Base-by-base conservation (phyloP, 2,888 invertebrate species). In the Apamea crenata region DNA sequence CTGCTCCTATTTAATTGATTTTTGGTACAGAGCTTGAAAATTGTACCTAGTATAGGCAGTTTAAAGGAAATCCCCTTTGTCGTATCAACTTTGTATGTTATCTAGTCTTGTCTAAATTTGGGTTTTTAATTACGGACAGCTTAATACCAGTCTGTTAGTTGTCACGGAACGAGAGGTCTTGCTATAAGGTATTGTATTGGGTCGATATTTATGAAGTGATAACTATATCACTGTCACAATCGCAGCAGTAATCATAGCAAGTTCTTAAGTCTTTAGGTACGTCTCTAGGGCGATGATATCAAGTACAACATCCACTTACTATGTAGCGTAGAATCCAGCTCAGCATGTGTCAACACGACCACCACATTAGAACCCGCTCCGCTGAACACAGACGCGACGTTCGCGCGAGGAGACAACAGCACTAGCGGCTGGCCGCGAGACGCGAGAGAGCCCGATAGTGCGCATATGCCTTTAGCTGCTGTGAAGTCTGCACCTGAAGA, bases 381-480 rank as follows among this genome's bases (percentile, higher is more conserved):
- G 86, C 97, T 97, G 89, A 98, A 97, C 12, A 98, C 98, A 0
- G 97, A 95, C 0, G 98, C 97, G 8, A 98, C 98, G 83, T 97
- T 97, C 3, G 97, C 97, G 16, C 98, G 96, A 0, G 98, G 97
- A 83, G 98, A 97, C 80, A 98, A 96, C 78, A 99, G 97, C 82
- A 98, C 98, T 4, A 99, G 94, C 0, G 98, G 98, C 87, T 98
- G 98, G 25, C 98, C 98, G 50, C 98, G 97, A 8, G 97, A 97
- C 2, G 97, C 97, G 73, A 98, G 97, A 83, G 98, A 98, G 82
- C 97, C 97, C 3, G 98, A 98, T 69, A 99, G 92, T 0, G 98
- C 97, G 44, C 98, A 98, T 86, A 99, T 98, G 68, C 98, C 98
- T 95, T 98, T 98, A 0, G 99, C 98, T 32, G 99, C 98, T 14